These are phyloP conservation scores for Agrotis segetum DNA, from an alignment of 2,888 invertebrate genomes.

Conservation along the genomic window DNA sequence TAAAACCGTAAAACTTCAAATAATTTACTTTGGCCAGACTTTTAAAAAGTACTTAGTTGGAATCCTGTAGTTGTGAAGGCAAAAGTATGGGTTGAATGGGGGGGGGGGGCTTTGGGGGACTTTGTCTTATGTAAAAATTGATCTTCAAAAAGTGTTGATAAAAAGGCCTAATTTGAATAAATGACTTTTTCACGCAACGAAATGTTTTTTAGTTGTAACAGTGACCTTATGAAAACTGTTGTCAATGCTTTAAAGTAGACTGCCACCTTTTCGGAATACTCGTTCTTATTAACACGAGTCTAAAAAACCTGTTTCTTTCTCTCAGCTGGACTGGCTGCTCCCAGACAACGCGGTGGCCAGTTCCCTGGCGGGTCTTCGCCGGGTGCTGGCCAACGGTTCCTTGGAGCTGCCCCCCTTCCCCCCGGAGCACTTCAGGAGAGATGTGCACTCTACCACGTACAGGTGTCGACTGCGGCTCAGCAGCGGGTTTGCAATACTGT, in stretches of 20 bases:
- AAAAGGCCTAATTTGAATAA: too few relatives aligned
- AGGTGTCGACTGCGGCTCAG: conserved; percentile 90
- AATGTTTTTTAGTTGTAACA: too few relatives aligned
- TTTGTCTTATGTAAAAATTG: too few relatives aligned
- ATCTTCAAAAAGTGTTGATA: too few relatives aligned
- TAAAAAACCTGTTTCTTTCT: conserved; percentile 34
- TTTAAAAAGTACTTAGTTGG: not conserved
- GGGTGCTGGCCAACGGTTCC: conserved; percentile 95
- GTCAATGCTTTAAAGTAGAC: not conserved
- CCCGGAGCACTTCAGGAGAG: conserved; percentile 95
- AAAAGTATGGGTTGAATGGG: not conserved
- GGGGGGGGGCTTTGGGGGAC: too few relatives aligned
- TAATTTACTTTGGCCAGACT: not conserved
- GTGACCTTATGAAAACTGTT: too few relatives aligned
- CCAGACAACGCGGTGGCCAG: conserved; percentile 93
- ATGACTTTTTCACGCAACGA: too few relatives aligned
- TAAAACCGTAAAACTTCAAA: not conserved
- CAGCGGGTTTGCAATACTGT: conserved; percentile 92
- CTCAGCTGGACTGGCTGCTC: conserved; percentile 94
- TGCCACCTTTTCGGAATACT: not conserved
- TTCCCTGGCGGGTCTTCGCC: conserved; percentile 93
- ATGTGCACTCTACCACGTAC: conserved; percentile 96
- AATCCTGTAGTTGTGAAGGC: too few relatives aligned
- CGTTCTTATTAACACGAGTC: not conserved
- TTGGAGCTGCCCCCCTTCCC: conserved; percentile 96